Evolutionary conservation across 2,797 vertebrate species (phyloP), one percentile per base, ranked within the genome.

Genomic region (Sparidentex hasta): DNA sequence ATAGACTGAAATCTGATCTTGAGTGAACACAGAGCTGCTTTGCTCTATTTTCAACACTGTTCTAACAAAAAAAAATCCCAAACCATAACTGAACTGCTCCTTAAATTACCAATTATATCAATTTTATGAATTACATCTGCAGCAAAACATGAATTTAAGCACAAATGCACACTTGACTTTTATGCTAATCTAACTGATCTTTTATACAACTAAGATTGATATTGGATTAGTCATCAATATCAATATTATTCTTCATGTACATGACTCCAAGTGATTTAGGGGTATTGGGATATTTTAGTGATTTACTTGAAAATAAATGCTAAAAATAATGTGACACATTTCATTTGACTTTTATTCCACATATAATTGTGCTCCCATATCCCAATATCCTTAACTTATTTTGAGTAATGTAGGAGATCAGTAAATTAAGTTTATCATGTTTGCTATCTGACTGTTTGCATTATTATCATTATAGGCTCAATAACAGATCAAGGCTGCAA

Each of bases 1-100:
- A 50, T 69, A 5, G 12, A 63, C 77, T 90, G 87, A 86, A 87
- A 90, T 76, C 71, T 83, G 83, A 91, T 87, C 84, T 69, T 12
- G 3, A 65, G 56, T 50, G 67, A 65, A 77, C 74, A 59, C 54
- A 73, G 69, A 76, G 33, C 16, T 21, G 74, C 68, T 77, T 74
- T 3, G 41, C 51, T 41, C 63, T 51, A 27, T 64, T 82, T 78
- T 73, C 13, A 67, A 38, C 51, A 56, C 58, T 7, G 33, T n/a
- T 52, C 63, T 17, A 33, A 65, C 63, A 23, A 16, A 9, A 9
- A 80, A n/a, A 46, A 44, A 25, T 12, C 17, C 21, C n/a, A 9
- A 4, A 23, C 57, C 38, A 56, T 3, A 38, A 27, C 54, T 38
- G 20, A 21, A 17, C 4, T 7, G 62, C 9, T 61, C 9, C 17